A percentile compares a stretch with the other conserved stretches of the same genome.
These are phyloP conservation scores for Ammodytes marinus DNA, from an alignment of 2,113 vertebrate species.

Conservation along the genomic window DNA sequence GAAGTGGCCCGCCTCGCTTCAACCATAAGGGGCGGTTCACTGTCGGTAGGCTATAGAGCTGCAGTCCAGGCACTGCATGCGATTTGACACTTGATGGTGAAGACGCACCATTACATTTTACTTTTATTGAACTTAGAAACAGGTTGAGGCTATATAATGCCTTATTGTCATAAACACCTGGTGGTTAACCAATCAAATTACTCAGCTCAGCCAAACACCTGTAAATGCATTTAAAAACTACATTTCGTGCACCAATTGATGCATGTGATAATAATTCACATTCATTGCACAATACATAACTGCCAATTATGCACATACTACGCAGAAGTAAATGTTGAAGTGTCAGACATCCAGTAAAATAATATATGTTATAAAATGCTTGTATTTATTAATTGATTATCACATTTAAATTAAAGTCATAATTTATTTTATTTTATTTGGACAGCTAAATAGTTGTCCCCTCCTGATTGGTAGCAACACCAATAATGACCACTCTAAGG, in stretches of 20 bases:
- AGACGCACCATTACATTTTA: background rate
- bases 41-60: background rate
- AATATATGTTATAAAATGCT: background rate
- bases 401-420: background rate
- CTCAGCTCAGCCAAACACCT: background rate
- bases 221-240: background rate
- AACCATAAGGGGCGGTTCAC: conserved; percentile 12
- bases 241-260: background rate
- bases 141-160: background rate
- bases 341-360: background rate
- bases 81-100: background rate
- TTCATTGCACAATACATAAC: background rate
- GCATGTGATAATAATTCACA: background rate
- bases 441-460: background rate
- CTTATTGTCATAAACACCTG: background rate
- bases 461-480: conserved; percentile 10
- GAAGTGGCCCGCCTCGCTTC: conserved; percentile 70
- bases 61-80: background rate
- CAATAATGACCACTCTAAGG: background rate
- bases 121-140: background rate
- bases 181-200: background rate
- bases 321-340: background rate
- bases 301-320: background rate
- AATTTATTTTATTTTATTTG: background rate
- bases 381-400: background rate